These are phyloP conservation scores for Ophion ventricosus DNA, from an alignment of 2,888 invertebrate species.

Conservation along the genomic window DNA sequence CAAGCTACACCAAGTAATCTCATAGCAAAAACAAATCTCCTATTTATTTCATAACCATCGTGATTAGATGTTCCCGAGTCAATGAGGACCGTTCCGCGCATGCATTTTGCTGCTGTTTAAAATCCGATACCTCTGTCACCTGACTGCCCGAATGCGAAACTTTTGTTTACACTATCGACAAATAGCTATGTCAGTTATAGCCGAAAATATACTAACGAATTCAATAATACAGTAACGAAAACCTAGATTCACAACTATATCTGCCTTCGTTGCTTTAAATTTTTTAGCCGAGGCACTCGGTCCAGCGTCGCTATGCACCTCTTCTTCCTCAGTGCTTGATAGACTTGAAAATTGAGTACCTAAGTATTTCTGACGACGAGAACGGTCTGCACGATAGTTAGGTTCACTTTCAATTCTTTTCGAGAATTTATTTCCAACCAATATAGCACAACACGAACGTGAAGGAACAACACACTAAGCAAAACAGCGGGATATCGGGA, in stretches of 20 bases:
- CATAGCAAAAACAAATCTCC: constrained; percentile 64
- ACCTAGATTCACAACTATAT: background rate
- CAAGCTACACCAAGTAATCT: constrained; percentile 55
- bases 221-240: background rate
- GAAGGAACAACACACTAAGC: background rate
- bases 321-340: background rate
- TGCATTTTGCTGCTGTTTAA: background rate
- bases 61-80: constrained; percentile 63
- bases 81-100: constrained; percentile 59
- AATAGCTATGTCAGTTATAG: background rate
- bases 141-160: background rate
- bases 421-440: background rate
- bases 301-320: background rate
- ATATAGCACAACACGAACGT: background rate
- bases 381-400: background rate
- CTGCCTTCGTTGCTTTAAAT: too few species aligned
- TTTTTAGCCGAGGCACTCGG: too few species aligned
- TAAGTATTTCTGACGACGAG: background rate
- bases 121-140: background rate
- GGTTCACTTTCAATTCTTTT: background rate
- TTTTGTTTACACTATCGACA: background rate
- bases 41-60: constrained; percentile 70
- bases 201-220: too few species aligned
- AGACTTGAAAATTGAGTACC: background rate
- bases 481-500: background rate